A percentile compares a stretch with the other conserved stretches of the same genome.
Conservation (phyloP, 2,888 invertebrate species). For the Metellina segmentata region DNA sequence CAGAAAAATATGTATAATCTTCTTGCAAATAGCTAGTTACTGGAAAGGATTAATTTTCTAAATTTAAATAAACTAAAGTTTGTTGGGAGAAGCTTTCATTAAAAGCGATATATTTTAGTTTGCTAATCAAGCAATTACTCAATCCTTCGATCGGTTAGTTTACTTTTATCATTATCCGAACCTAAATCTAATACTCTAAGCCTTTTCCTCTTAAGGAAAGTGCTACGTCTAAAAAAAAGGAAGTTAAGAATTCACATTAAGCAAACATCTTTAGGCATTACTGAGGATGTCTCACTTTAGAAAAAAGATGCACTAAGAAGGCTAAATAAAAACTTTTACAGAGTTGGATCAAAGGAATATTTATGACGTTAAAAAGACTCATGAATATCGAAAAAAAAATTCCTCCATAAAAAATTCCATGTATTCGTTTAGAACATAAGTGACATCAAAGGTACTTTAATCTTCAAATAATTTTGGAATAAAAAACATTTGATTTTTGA, state of each 20-base stretch:
- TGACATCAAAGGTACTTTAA: too few species aligned
- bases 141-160: neutral
- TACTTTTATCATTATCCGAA: neutral
- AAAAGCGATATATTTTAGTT: too few species aligned
- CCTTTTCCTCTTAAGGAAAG: neutral
- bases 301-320: neutral
- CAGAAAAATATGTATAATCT: too few species aligned
- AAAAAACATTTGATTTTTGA: too few species aligned
- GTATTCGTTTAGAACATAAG: too few species aligned
- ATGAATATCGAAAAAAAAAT: neutral
- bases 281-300: neutral
- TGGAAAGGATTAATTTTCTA: too few species aligned
- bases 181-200: neutral
- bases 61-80: too few species aligned
- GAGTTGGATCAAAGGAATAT: neutral
- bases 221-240: too few species aligned
- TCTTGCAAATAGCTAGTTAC: too few species aligned
- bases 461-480: too few species aligned
- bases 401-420: neutral
- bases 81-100: too few species aligned
- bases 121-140: neutral
- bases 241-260: neutral
- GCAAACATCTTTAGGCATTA: neutral
- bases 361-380: neutral
- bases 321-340: neutral